phyloP scores from a whole-genome alignment of 2,113 vertebrate genomes.

The Alethe diademata region DNA sequence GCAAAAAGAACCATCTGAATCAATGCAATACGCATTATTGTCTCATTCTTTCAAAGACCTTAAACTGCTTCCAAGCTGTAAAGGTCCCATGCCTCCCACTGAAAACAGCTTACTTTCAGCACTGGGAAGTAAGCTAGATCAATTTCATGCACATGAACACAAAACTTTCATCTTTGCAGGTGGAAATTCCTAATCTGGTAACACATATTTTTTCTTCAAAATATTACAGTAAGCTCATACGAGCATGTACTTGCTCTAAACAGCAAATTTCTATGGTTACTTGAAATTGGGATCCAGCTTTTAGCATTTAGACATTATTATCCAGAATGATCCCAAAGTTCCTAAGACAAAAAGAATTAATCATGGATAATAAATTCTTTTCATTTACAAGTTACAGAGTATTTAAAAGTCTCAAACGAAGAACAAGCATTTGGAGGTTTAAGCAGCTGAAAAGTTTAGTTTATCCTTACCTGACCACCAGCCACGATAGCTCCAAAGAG shows the following conservation, averaged over 20 bases:
- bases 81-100: neutral
- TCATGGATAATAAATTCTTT: neutral
- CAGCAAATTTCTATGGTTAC: neutral
- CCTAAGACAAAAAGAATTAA: neutral
- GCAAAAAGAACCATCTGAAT: too few relatives aligned
- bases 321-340: neutral
- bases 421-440: neutral
- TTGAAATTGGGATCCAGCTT: neutral
- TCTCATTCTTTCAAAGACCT: neutral
- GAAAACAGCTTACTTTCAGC: neutral
- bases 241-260: neutral
- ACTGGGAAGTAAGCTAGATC: neutral
- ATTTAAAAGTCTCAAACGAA: neutral
- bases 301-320: neutral
- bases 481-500: slow-evolving; percentile 96
- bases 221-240: neutral
- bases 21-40: neutral
- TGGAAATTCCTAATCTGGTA: neutral
- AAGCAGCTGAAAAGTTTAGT: neutral
- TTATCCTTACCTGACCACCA: slow-evolving; percentile 87
- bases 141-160: neutral
- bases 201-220: neutral
- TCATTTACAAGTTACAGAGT: neutral
- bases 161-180: neutral
- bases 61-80: neutral